Conservation (phyloP, 2,888 invertebrate species). For the Entomobrya proxima region DNA sequence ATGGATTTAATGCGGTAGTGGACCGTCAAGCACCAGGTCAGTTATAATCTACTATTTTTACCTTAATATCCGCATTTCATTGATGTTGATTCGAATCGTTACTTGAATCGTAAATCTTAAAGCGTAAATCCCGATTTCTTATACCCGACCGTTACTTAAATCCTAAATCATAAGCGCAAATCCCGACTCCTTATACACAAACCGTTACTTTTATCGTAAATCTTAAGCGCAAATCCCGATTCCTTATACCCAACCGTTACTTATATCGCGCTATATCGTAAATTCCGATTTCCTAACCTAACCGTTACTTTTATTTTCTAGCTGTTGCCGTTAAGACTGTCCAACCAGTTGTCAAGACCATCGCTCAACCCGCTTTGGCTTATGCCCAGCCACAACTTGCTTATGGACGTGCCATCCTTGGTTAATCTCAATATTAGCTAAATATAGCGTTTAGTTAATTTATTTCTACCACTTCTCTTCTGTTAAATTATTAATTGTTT, state of each 20-base stretch:
- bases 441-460: background rate
- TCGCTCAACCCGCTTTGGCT: background rate
- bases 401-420: background rate
- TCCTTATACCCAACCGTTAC: constrained; percentile 11
- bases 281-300: constrained; percentile 25
- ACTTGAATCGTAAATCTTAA: no score
- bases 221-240: no score
- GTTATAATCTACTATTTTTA: no score
- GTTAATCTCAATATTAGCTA: background rate
- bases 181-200: constrained; percentile 21
- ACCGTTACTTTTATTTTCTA: background rate
- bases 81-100: no score
- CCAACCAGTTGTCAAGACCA: background rate
- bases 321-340: background rate
- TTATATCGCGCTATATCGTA: constrained; percentile 28
- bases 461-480: no score
- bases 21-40: constrained; percentile 58
- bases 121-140: constrained; percentile 28
- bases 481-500: no score
- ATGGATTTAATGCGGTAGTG: constrained; percentile 50
- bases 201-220: no score
- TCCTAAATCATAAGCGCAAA: background rate
- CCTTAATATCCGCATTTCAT: no score
- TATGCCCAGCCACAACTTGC: no score
- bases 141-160: constrained; percentile 26